Evolutionary conservation across 2,113 vertebrate genomes (phyloP), one percentile per base, ranked within the genome.

Genomic region (Brachypteracias leptosomus): DNA sequence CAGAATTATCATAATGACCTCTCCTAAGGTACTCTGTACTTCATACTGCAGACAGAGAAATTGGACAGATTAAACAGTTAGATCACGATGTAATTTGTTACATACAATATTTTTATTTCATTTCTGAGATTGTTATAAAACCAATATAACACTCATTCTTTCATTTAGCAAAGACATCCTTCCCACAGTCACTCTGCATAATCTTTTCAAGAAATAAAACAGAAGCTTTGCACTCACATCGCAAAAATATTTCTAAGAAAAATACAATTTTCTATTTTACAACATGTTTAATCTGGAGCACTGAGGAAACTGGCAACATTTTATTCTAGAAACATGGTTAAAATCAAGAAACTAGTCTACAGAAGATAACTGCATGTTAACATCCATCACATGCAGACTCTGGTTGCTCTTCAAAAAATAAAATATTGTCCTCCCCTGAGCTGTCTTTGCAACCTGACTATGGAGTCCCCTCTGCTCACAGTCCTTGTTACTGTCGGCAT

Each of bases 241-340:
- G 80, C 65, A 96, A 95, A 91, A 94, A 82, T 80, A 89, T 83
- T 93, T 86, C 89, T 52, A 87, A 93, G 71, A 86, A 93, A 95
- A 86, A 65, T 78, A 86, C 12, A 49, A 62, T 68, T 72, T 79
- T 29, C 5, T 68, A 52, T 61, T 51, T 73, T 88, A 72, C n/a
- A 73, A 70, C 9, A 62, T 33, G 17, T 92, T 92, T 92, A 55
- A 84, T 73, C 55, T 88, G 59, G 36, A 92, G 57, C 31, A 59
- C 15, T 44, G 57, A 52, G 66, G 49, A 66, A 85, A 72, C 21
- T 22, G 13, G 46, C 26, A 66, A 67, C 44, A 38, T 46, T 61
- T 78, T 18, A 47, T 46, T 81, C 29, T 42, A 66, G 47, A 40
- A 61, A 29, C 29, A 55, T 0, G 2, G 22, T 63, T 51, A 82